These are phyloP conservation scores for Drosophila neotestacea DNA, from an alignment of 2,888 invertebrate species.

Conservation along the genomic window DNA sequence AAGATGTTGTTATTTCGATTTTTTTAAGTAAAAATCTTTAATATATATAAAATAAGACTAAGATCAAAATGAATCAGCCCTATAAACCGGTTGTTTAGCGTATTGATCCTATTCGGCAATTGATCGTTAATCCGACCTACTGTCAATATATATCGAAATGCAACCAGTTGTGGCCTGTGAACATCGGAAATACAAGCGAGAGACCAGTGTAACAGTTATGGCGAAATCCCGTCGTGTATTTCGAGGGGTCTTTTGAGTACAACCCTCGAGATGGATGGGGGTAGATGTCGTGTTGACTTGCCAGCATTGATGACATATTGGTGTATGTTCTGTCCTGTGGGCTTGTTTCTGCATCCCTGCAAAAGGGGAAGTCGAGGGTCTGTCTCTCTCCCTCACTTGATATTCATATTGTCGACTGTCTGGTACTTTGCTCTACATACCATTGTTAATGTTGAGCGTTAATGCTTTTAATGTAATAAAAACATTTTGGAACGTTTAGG, in stretches of 20 bases:
- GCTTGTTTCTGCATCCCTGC: conserved; percentile 47
- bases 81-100: too few relatives aligned
- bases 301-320: conserved; percentile 79
- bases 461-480: conserved; percentile 82
- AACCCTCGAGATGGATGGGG: conserved; percentile 39
- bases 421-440: conserved; percentile 74
- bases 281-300: conserved; percentile 35
- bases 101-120: background rate
- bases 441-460: conserved; percentile 68
- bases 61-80: too few relatives aligned
- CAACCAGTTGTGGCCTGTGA: conserved; percentile 26
- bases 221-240: conserved; percentile 73
- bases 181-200: conserved; percentile 4
- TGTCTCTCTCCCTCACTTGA: background rate
- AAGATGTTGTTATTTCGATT: background rate
- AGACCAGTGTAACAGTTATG: conserved; percentile 45
- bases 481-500: conserved; percentile 75
- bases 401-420: conserved; percentile 33
- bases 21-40: background rate
- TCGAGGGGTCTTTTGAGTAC: conserved; percentile 29
- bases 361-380: conserved; percentile 1
- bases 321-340: conserved; percentile 48
- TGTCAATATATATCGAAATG: conserved; percentile 9
- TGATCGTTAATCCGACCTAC: background rate
- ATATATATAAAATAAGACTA: background rate